A percentile compares a stretch with the other conserved stretches of the same genome.
These are phyloP conservation scores for Pogonognathellus flavescens DNA, from an alignment of 1,140 invertebrate genomes.

Conservation along the genomic window DNA sequence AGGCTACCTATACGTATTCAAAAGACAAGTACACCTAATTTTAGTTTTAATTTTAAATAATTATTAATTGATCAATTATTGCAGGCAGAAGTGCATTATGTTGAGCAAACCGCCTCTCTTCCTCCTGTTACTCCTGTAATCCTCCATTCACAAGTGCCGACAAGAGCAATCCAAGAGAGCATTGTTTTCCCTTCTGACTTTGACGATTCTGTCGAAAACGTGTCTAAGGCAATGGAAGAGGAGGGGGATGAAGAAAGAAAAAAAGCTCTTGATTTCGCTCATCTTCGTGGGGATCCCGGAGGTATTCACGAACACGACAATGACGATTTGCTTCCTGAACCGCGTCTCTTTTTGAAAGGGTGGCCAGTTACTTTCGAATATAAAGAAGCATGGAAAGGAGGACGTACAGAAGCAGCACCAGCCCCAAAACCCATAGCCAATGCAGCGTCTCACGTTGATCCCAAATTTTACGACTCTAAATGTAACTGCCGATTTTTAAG, in stretches of 20 bases:
- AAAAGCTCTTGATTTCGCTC: too few species aligned
- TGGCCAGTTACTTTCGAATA: slow-evolving; percentile 18
- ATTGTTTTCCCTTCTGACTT: not conserved
- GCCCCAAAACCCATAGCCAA: not conserved
- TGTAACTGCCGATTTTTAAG: too few species aligned
- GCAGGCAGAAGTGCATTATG: not conserved
- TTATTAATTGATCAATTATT: not conserved
- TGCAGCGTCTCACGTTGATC: not conserved
- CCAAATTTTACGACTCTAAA: slow-evolving; percentile 17
- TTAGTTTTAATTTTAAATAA: not conserved
- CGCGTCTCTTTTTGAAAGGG: slow-evolving; percentile 5
- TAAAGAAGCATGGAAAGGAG: slow-evolving; percentile 17
- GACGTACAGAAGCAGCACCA: not conserved
- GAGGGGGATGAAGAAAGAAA: too few species aligned
- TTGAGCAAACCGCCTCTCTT: not conserved
- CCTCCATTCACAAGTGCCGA: not conserved
- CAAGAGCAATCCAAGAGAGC: not conserved
- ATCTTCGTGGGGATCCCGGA: not conserved
- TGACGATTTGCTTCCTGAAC: not conserved
- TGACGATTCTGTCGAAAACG: not conserved
- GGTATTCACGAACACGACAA: not conserved
- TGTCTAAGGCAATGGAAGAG: too few species aligned
- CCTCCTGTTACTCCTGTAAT: not conserved
- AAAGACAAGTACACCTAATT: too few species aligned
- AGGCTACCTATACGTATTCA: too few species aligned